phyloP scores from a whole-genome alignment of 2,888 invertebrate species.

The Apamea epomidion region DNA sequence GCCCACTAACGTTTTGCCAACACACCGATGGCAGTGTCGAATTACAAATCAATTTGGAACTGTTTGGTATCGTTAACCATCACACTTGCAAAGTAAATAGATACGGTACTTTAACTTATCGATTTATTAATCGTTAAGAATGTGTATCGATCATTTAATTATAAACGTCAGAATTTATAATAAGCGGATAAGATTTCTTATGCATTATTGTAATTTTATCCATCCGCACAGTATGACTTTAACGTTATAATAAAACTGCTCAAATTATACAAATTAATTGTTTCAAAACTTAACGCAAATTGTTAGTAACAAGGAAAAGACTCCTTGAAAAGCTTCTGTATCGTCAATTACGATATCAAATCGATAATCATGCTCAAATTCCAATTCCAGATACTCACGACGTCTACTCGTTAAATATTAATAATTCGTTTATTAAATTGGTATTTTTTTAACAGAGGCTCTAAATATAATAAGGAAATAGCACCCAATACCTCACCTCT shows the following conservation, averaged over 20 bases:
- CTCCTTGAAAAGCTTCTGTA: not conserved
- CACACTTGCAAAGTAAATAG: slow-evolving; percentile 53
- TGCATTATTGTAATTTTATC: slow-evolving; percentile 44
- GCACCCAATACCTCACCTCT: slow-evolving; percentile 23
- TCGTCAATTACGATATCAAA: not conserved
- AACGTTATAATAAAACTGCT: slow-evolving; percentile 1
- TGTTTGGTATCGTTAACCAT: slow-evolving; percentile 43
- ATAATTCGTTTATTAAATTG: slow-evolving; percentile 36
- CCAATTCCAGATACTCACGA: slow-evolving; percentile 1
- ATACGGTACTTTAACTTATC: slow-evolving; percentile 41
- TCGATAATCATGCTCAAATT: not conserved
- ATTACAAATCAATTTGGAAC: slow-evolving; percentile 75
- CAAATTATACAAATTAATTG: slow-evolving; percentile 9
- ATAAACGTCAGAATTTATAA: slow-evolving; percentile 16
- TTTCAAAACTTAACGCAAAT: not conserved
- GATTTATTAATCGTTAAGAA: slow-evolving; percentile 31
- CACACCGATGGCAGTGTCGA: slow-evolving; percentile 65
- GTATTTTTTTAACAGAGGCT: slow-evolving; percentile 24
- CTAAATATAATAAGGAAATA: slow-evolving; percentile 55
- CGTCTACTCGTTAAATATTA: slow-evolving; percentile 32
- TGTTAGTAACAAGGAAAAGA: not conserved
- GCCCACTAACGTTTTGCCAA: slow-evolving; percentile 67
- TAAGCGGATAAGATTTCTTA: slow-evolving; percentile 30
- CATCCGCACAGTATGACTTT: slow-evolving; percentile 20
- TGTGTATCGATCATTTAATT: slow-evolving; percentile 25